These are phyloP conservation scores for Gobio gobio DNA, from an alignment of 2,113 vertebrate genomes.

Conservation along the genomic window DNA sequence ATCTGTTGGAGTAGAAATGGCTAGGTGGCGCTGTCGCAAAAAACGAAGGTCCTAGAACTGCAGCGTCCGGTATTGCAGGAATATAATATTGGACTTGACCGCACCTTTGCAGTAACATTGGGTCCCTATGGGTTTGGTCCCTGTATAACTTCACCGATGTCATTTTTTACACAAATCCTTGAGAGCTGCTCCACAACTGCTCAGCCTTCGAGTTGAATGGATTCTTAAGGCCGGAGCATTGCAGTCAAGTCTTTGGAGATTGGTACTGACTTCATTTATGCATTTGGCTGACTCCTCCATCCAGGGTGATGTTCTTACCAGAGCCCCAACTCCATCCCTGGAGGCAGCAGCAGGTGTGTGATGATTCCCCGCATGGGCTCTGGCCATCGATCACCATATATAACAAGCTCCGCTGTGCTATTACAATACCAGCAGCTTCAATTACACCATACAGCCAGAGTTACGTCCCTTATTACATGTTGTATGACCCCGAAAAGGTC, in stretches of 20 bases:
- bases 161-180: not conserved
- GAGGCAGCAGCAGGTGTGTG: slow-evolving; percentile 49
- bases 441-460: slow-evolving; percentile 42
- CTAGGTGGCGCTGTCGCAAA: too few relatives aligned
- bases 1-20: too few relatives aligned
- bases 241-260: slow-evolving; percentile 50
- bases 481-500: slow-evolving; percentile 46
- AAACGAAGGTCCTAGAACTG: too few relatives aligned
- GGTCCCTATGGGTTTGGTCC: not conserved
- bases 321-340: slow-evolving; percentile 33
- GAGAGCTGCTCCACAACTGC: not conserved
- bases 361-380: slow-evolving; percentile 35
- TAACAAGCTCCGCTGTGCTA: slow-evolving; percentile 39
- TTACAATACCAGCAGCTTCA: slow-evolving; percentile 50
- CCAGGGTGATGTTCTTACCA: slow-evolving; percentile 49
- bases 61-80: too few relatives aligned
- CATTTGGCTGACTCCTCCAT: slow-evolving; percentile 54
- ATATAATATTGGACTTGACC: too few relatives aligned
- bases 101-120: not conserved
- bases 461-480: slow-evolving; percentile 51
- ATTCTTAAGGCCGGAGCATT: slow-evolving; percentile 10
- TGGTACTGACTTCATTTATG: slow-evolving; percentile 57
- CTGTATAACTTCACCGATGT: not conserved
- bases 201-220: not conserved
- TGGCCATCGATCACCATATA: slow-evolving; percentile 42